Evolutionary conservation across 2,888 invertebrate species (phyloP), one percentile per base, ranked within the genome.

Genomic region (Tetragnatha montana): DNA sequence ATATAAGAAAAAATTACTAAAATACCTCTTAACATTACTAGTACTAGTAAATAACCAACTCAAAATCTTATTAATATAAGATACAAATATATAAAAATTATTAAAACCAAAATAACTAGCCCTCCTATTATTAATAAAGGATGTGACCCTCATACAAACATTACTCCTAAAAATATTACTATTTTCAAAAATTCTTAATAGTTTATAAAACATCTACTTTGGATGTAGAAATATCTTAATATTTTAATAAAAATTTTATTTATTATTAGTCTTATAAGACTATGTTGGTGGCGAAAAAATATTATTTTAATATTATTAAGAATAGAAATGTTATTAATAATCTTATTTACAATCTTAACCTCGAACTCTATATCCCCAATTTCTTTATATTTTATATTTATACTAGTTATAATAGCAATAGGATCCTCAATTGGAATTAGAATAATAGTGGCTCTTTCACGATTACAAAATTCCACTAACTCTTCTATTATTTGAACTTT

Each of bases 1-100:
- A 81, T 70, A 49, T 81, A 81, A 81, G 81, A 47, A 70, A 81
- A 81, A 49, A 81, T 69, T n/a, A 81, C 81, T 70, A 81, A 49
- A 35, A 81, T 70, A 0, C 81, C 70, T 81, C 70, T 70, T n/a
- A 80, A 69, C 19, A 80, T n/a, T 47, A 80, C 22, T 17, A 80
- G 14, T 0, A 80, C 8, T 35, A 80, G 35, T 17, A 80, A 22
- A 0, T 68, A 68, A 0, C 69, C 35, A 35, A 22, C 21, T 17
- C 75, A 75, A 75, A 75, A 75, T 35, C 75, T 35, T 8, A 0
- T 47, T 1, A 8, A 2, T 75, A 10, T 21, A 17, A 21, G 35
- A 68, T 35, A n/a, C n/a, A 68, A 14, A 68, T 60, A 68, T 2
- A 14, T 12, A 80, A 69, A 17, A 69, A 80, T 35, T 80, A 80